Conservation (phyloP, 2,113 vertebrate genomes). For the Gasterosteus nipponicus region DNA sequence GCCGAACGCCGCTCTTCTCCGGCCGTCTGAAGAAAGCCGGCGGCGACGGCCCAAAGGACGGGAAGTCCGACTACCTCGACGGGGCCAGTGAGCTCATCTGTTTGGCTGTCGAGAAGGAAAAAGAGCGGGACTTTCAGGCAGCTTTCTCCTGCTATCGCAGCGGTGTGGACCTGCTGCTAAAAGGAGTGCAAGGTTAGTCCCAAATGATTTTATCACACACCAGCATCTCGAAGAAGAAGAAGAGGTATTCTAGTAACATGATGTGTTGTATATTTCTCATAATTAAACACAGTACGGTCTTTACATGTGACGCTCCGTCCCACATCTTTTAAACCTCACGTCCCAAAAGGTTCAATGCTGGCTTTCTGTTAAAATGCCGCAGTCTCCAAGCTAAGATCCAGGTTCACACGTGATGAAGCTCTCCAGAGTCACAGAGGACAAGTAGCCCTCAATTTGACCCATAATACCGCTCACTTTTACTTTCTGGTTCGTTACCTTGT, state of each 20-base stretch:
- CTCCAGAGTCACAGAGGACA: neutral
- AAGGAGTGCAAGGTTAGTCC: constrained; percentile 94
- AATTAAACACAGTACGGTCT: neutral
- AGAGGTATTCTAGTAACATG: neutral
- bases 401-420: neutral
- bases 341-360: neutral
- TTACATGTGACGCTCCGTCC: neutral
- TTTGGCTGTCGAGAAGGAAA: constrained; percentile 91
- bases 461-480: neutral
- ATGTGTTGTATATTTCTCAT: neutral
- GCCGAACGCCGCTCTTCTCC: constrained; percentile 80
- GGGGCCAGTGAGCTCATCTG: constrained; percentile 91
- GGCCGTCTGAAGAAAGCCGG: constrained; percentile 80
- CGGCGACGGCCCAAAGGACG: constrained; percentile 41
- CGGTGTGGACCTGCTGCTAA: constrained; percentile 93
- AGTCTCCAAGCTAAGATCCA: neutral
- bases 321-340: neutral
- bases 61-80: constrained; percentile 90
- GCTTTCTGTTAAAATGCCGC: neutral
- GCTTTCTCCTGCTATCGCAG: constrained; percentile 91
- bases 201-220: neutral
- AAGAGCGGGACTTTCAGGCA: constrained; percentile 89
- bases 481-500: neutral
- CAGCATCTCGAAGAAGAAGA: neutral
- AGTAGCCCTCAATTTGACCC: neutral